A percentile compares a stretch with the other conserved stretches of the same genome.
phyloP scores from a whole-genome alignment of 2,113 vertebrate species.

The Platichthys stellatus region DNA sequence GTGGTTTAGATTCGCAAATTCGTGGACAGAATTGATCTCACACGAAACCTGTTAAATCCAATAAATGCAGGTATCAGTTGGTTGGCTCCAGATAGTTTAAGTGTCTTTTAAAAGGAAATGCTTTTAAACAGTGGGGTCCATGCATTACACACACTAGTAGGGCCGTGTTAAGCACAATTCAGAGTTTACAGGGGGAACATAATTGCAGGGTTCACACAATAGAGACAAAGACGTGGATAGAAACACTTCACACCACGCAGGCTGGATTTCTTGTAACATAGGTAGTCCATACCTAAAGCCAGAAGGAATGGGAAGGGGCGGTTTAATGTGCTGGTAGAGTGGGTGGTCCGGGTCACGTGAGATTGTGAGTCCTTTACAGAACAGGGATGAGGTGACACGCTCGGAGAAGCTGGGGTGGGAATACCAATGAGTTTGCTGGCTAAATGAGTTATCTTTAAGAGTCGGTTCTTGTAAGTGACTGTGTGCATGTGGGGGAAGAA shows the following conservation, averaged over 20 bases:
- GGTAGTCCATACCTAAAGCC: not conserved
- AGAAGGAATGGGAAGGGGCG: not conserved
- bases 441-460: not conserved
- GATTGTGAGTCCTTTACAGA: not conserved
- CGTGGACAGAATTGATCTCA: not conserved
- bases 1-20: constrained; percentile 21
- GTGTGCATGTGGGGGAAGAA: not conserved
- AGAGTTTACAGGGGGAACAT: not conserved
- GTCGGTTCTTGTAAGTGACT: not conserved
- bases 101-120: not conserved
- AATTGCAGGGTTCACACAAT: not conserved
- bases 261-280: not conserved
- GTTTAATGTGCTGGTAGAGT: not conserved
- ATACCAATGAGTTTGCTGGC: constrained; percentile 1
- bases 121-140: not conserved
- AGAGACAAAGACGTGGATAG: not conserved
- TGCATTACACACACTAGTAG: not conserved
- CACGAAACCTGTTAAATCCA: not conserved
- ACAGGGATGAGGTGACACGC: constrained; percentile 11
- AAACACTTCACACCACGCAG: not conserved
- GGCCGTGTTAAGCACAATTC: not conserved
- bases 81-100: not conserved
- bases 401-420: not conserved
- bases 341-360: not conserved
- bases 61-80: not conserved